Evolutionary conservation across 2,888 invertebrate species (phyloP).

Genomic region (Drosophila suboccidentalis): DNA sequence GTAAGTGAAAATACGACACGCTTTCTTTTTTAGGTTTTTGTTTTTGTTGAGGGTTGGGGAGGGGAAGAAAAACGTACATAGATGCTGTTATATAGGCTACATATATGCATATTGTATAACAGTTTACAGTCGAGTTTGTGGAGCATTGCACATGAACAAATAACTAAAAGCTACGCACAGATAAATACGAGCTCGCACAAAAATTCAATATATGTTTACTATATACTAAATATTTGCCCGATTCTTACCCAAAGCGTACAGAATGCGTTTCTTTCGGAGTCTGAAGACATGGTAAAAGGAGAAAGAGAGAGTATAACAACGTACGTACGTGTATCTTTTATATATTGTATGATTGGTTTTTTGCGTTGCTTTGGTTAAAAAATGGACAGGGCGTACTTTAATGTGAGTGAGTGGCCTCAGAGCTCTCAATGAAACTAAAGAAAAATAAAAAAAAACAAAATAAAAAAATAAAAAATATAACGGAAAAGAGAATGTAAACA

Average conservation of each 20-base stretch:
- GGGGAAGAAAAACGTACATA: slow-evolving; percentile 23
- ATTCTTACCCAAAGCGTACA: slow-evolving; percentile 65
- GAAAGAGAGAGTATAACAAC: slow-evolving; percentile 45
- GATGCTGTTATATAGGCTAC: slow-evolving; percentile 55
- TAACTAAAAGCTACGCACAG: slow-evolving; percentile 71
- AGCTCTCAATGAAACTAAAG: slow-evolving; percentile 60
- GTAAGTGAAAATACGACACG: slow-evolving; percentile 35
- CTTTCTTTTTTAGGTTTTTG: slow-evolving; percentile 5
- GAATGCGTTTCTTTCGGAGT: slow-evolving; percentile 44
- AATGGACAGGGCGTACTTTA: slow-evolving; percentile 43
- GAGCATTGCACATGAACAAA: slow-evolving; percentile 66
- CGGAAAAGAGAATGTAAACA: slow-evolving; percentile 29
- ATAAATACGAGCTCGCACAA: slow-evolving; percentile 53
- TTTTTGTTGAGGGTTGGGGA: slow-evolving; percentile 2
- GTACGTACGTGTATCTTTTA: slow-evolving; percentile 35
- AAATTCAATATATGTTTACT: slow-evolving; percentile 31
- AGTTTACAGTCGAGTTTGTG: slow-evolving; percentile 44
- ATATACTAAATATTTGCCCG: slow-evolving; percentile 45
- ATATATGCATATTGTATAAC: slow-evolving; percentile 55
- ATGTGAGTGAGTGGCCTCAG: slow-evolving; percentile 45
- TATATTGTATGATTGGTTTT: slow-evolving; percentile 8
- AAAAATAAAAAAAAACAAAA: slow-evolving; percentile 40
- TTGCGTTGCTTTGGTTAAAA: slow-evolving; percentile 38
- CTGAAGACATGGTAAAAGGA: slow-evolving; percentile 47
- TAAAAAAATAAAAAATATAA: slow-evolving; percentile 21